Base-by-base conservation (phyloP, 2,888 invertebrate species). In the Leuctra nigra region DNA sequence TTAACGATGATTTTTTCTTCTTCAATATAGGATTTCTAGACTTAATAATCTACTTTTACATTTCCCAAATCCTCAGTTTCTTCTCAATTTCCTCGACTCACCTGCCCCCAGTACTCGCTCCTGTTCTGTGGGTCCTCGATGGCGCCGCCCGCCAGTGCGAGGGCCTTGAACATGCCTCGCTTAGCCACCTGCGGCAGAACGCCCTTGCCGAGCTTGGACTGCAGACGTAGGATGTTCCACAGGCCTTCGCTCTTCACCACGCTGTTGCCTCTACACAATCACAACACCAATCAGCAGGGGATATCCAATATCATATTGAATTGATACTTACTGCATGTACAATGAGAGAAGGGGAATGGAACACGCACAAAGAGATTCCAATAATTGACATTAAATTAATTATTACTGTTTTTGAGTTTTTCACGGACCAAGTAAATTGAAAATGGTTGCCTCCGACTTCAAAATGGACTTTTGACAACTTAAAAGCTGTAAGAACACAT, bases 101-200 rank as follows among this genome's bases (percentile, higher is more conserved):
- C 66, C 62, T 66, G 66, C 41, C 63, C 59, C 67, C 67, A 69
- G 61, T 69, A 70, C 25, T 67, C 65, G 46, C 66, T 65, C 44
- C 68, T 61, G 44, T 66, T 65, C 23, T 62, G 48, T 1, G 48
- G 53, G 22, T 65, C 65, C 2, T 67, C 67, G 35, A 75, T 68
- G 1, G 77, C 75, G 2, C 73, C 70, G n/a, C 80, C 85, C 1
- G 84, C 82, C 57, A 84, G 73, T 11, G 87, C 82, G 59, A 91
- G 81, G 1, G 85, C 85, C 64, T 82, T 79, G 69, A 86, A 86
- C 22, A 92, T 71, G 53, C 84, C 84, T 55, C 83, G 77, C 61
- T 82, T 79, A 2, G 81, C 77, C 25, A 74, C 69, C 18, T 79
- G 76, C 0, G 83, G 79, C 46, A 86, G 71, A 50, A 73, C 68